These are phyloP conservation scores for Diorhabda carinulata DNA, from an alignment of 1,140 invertebrate genomes.

Conservation along the genomic window DNA sequence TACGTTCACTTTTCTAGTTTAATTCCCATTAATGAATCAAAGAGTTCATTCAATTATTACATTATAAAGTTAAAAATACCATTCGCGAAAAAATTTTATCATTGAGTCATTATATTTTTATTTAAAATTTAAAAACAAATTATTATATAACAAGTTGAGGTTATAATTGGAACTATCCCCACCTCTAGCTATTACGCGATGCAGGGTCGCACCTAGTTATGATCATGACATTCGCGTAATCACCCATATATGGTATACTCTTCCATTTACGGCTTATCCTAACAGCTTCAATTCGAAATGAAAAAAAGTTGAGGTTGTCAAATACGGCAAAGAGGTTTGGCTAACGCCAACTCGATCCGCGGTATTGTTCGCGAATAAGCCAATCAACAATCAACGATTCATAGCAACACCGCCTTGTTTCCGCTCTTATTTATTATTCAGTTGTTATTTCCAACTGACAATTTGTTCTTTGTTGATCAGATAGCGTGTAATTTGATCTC, in stretches of 20 bases:
- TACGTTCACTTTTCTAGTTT: conserved; percentile 14
- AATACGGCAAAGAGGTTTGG: not conserved
- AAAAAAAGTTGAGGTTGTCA: conserved; percentile 1
- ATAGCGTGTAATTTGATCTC: conserved; percentile 2
- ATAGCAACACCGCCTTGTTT: conserved; percentile 1
- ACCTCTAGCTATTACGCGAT: no score
- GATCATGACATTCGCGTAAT: conserved; percentile 2
- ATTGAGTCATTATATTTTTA: no score
- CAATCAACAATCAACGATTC: not conserved
- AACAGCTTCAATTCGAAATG: not conserved
- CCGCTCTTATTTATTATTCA: not conserved
- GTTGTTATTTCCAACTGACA: not conserved
- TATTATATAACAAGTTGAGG: no score
- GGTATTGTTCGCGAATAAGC: conserved; percentile 1
- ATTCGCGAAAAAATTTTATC: no score
- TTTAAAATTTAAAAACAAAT: no score
- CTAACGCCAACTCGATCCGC: not conserved
- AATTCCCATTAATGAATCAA: no score
- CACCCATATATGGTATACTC: not conserved
- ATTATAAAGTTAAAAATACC: no score
- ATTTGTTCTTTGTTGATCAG: not conserved
- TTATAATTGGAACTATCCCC: no score
- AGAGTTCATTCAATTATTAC: no score
- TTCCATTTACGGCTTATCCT: not conserved
- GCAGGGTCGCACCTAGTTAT: not conserved